Conservation (phyloP, 2,888 invertebrate species). For the Eupeodes latifasciatus region DNA sequence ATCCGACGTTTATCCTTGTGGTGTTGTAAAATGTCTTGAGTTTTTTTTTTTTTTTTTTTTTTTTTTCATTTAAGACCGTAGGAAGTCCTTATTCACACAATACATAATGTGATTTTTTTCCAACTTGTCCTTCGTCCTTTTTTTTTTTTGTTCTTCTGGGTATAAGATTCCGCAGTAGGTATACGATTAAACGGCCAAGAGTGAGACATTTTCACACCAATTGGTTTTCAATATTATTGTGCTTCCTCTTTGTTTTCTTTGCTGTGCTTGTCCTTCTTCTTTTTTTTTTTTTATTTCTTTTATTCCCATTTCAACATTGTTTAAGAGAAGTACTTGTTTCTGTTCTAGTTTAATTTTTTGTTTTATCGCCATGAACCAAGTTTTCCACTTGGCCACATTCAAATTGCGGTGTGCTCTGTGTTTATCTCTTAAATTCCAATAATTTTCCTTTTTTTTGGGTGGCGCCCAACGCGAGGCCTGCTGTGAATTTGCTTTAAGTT, state of each 20-base stretch:
- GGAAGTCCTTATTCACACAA: slow-evolving; percentile 20
- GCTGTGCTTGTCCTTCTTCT: slow-evolving; percentile 11
- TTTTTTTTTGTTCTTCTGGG: neutral
- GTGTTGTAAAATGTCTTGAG: slow-evolving; percentile 65
- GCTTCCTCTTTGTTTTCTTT: slow-evolving; percentile 37
- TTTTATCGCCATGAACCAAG: slow-evolving; percentile 21
- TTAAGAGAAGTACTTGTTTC: slow-evolving; percentile 14
- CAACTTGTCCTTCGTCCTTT: neutral
- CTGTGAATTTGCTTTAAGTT: slow-evolving; percentile 55
- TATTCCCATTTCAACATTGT: slow-evolving; percentile 6
- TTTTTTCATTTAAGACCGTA: neutral
- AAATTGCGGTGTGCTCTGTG: slow-evolving; percentile 40
- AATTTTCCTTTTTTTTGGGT: slow-evolving; percentile 50
- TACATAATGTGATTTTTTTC: slow-evolving; percentile 19
- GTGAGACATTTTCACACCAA: slow-evolving; percentile 71
- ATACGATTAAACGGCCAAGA: slow-evolving; percentile 5
- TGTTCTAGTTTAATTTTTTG: neutral
- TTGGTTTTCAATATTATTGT: slow-evolving; percentile 73
- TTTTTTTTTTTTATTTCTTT: neutral
- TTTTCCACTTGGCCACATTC: slow-evolving; percentile 54
- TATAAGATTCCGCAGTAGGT: slow-evolving; percentile 14
- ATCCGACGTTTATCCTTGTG: slow-evolving; percentile 68
- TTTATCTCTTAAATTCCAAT: slow-evolving; percentile 69
- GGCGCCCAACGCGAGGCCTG: slow-evolving; percentile 40
- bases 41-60: slow-evolving; percentile 8